Conservation (phyloP, 1,140 invertebrate species). For the Temnothorax nylanderi region DNA sequence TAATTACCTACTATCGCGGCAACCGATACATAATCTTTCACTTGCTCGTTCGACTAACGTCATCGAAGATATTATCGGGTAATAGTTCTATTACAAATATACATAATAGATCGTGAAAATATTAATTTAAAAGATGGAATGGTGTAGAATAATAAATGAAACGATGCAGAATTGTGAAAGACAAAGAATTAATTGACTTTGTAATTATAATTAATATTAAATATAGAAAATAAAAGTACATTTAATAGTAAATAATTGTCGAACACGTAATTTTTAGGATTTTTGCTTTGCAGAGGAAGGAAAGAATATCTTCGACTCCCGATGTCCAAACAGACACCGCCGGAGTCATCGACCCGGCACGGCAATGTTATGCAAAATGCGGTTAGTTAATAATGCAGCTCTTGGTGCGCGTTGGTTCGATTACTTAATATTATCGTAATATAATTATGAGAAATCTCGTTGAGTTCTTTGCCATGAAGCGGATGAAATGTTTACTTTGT, state of each 20-base stretch:
- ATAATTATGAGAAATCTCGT: constrained; percentile 43
- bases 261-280: neutral
- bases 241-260: neutral
- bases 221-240: neutral
- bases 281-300: neutral
- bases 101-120: neutral
- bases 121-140: neutral
- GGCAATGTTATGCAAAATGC: constrained; percentile 64
- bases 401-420: constrained; percentile 32
- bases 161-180: neutral
- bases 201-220: constrained; percentile 3
- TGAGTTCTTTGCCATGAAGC: neutral
- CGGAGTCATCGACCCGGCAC: constrained; percentile 43
- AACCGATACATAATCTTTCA: neutral
- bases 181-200: neutral
- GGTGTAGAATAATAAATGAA: neutral
- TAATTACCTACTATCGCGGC: neutral
- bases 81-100: neutral
- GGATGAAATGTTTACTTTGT: neutral
- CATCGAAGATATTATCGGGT: neutral
- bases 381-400: constrained; percentile 61
- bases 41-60: neutral
- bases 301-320: neutral
- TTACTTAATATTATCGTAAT: constrained; percentile 59
- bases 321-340: constrained; percentile 20